phyloP scores from a whole-genome alignment of 23 tunicate species.

The Halocynthia roretzi region DNA sequence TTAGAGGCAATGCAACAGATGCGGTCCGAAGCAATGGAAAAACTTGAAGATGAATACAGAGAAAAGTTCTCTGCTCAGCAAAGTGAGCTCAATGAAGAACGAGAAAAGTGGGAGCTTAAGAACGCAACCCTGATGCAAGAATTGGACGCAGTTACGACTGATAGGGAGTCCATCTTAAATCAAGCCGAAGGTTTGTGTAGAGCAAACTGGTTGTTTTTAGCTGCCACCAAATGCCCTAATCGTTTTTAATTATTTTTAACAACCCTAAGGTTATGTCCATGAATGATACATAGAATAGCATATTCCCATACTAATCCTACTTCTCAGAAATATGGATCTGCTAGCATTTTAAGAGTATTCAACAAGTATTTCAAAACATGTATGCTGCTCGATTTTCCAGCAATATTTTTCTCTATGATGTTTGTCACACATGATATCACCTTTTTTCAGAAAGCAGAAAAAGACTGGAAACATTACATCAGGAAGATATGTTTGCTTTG shows the following conservation, averaged over 20 bases:
- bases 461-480: slow-evolving; percentile 68
- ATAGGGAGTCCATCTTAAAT: slow-evolving; percentile 46
- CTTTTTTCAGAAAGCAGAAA: slow-evolving; percentile 47
- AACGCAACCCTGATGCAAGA: slow-evolving; percentile 33
- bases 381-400: too few species aligned
- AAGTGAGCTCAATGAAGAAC: slow-evolving; percentile 34
- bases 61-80: slow-evolving; percentile 35
- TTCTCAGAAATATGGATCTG: background rate
- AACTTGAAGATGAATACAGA: slow-evolving; percentile 32
- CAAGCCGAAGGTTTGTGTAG: slow-evolving; percentile 74
- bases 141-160: slow-evolving; percentile 27
- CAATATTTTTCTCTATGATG: background rate
- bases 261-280: background rate
- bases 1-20: slow-evolving; percentile 15
- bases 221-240: background rate
- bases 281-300: too few species aligned
- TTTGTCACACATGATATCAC: background rate
- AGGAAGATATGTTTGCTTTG: slow-evolving; percentile 27
- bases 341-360: background rate
- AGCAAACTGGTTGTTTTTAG: background rate
- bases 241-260: background rate
- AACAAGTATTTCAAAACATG: background rate
- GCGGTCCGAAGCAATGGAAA: slow-evolving; percentile 21
- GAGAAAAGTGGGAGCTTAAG: slow-evolving; percentile 21
- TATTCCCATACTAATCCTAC: background rate